Base-by-base conservation (phyloP, 2,797 vertebrate genomes). In the Anniella stebbinsi region DNA sequence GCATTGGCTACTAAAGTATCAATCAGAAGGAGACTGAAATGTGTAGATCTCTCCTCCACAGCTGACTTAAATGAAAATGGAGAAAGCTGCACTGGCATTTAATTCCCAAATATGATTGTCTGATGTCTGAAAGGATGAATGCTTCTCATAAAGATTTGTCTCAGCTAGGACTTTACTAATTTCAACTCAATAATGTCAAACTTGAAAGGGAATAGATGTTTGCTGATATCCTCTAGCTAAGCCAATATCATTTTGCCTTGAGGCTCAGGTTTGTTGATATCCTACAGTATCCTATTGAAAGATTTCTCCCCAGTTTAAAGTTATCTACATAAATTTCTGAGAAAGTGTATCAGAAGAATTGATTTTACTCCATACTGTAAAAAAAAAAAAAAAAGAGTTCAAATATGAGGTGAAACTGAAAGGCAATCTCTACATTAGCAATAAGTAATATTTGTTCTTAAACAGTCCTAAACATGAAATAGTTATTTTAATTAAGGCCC, bases 321-420 rank as follows among this genome's bases (percentile, higher is more conserved):
- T 36, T 41, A 80, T 87, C 30, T 41, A 60, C 33, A 70, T 9
- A 67, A 30, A 4, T 15, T 60, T 77, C 18, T 48, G 21, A 90
- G 41, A 63, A 33, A 60, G 0, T 51, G 0, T 70, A 70, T 41
- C 2, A n/a, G 33, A 48, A 21, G 38, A 41, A 48, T 41, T 0
- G 0, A n/a, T 80, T 21, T 4, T 72, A 75, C 7, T 78, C 17
- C 9, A 2, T 51, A 1, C 15, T n/a, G 25, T 25, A 30, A 69
- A 67, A 41, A 38, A 63, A 77, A 76, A n/a, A 80, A 23, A 0
- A 81, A 1, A 13, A 18, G 36, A 48, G 51, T 0, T 0, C 12
- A 7, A 57, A 69, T n/a, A 11, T 60, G n/a, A 36, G 57, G 54
- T 36, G 33, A 75, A 45, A 4, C 30, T 89, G 76, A n/a, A 41